These are phyloP conservation scores for Uloborus plumipes DNA, from an alignment of 2,888 invertebrate genomes.

Conservation along the genomic window DNA sequence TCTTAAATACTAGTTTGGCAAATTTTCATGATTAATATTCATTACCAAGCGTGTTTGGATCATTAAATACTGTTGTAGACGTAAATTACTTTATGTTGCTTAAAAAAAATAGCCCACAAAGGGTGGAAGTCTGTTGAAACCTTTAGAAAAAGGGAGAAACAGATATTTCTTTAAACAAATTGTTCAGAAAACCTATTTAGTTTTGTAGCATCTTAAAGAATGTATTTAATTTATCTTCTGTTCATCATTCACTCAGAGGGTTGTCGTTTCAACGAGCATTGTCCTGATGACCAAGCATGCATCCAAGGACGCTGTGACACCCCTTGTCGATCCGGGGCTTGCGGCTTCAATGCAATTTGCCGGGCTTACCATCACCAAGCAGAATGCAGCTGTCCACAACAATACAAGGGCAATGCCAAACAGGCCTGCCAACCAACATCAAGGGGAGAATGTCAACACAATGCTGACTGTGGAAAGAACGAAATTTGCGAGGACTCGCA, in stretches of 20 bases:
- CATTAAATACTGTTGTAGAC: too few relatives aligned
- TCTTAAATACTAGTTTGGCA: too few relatives aligned
- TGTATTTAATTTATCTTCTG: neutral
- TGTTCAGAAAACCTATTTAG: too few relatives aligned
- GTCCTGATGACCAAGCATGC: slow-evolving; percentile 74
- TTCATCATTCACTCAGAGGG: slow-evolving; percentile 56
- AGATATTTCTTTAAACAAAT: neutral
- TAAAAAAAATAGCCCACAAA: too few relatives aligned
- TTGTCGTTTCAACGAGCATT: slow-evolving; percentile 79
- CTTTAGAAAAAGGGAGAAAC: too few relatives aligned
- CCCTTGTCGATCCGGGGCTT: slow-evolving; percentile 83
- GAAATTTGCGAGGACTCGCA: slow-evolving; percentile 66
- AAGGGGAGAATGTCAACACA: slow-evolving; percentile 63
- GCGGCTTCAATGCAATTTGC: slow-evolving; percentile 83
- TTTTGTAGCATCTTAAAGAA: too few relatives aligned
- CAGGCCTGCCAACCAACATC: slow-evolving; percentile 79
- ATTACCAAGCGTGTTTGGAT: too few relatives aligned
- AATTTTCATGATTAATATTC: too few relatives aligned
- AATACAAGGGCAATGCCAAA: slow-evolving; percentile 83
- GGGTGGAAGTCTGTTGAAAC: too few relatives aligned
- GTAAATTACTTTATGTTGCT: too few relatives aligned
- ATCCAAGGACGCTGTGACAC: slow-evolving; percentile 80
- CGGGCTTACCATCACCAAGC: slow-evolving; percentile 89
- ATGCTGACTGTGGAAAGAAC: slow-evolving; percentile 65
- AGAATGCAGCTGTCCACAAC: slow-evolving; percentile 72